Evolutionary conservation across 2,113 vertebrate species (phyloP), one percentile per base, ranked within the genome.

Genomic region (Oreochromis spilurus): DNA sequence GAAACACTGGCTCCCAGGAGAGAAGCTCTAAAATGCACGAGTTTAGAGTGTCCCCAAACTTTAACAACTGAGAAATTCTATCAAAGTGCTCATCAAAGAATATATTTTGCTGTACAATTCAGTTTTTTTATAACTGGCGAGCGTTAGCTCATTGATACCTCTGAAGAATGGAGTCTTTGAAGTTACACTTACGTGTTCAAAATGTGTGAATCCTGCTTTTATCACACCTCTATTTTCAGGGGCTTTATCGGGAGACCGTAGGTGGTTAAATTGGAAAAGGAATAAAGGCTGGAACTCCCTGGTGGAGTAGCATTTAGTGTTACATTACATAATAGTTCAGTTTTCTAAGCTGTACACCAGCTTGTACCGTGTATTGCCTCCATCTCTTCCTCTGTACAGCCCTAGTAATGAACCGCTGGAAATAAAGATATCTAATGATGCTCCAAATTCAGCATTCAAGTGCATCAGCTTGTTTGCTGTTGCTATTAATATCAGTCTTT

Each of bases 251-350:
- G 89, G 43, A 88, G 83, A 58, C 57, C 2, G 84, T 93, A 88
- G 91, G 93, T 89, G 93, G 89, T 75, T 75, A 40, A 78, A 83
- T 45, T 92, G 80, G 89, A 89, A 88, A 87, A 77, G 31, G 67
- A 65, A 86, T 89, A 79, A 86, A 34, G 43, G n/a, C 77, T 13
- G 36, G 84, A 94, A 90, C 83, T 91, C 90, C 91, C 83, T 93
- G 88, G 89, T 86, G 88, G 92, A 90, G 91, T 60, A 85, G 65
- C 36, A 77, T 65, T 86, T 45, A 88, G 70, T 79, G 79, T 67
- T 83, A 21, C 81, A 84, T 93, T 92, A 92, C 55, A 38, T 89
- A 85, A 94, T 82, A 26, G 55, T 45, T 88, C 36, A 14, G 24
- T 89, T 88, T 90, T 91, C 48, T 72, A 77, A 87, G 53, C 84